Evolutionary conservation across 2,797 vertebrate genomes (phyloP), one percentile per base, ranked within the genome.

Genomic region (Poeciliopsis paucimaculata): DNA sequence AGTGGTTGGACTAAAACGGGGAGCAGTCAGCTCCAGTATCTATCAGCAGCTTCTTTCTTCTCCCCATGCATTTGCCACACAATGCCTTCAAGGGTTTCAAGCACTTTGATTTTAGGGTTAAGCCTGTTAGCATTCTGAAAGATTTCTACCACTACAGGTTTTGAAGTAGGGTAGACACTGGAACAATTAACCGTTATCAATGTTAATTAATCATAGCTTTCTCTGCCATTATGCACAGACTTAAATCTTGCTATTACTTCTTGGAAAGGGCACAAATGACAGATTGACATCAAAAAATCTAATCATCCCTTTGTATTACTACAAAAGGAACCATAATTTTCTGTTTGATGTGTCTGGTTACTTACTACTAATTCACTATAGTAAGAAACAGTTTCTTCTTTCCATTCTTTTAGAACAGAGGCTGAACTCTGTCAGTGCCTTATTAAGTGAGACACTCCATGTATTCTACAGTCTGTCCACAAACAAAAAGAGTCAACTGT

Each of bases 351-450:
- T n/a, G 12, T 70, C 41, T 45, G 41, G 39, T 7, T 16, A 45
- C 26, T 45, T 9, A 45, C 26, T 71, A 12, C 18, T 45, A n/a
- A 71, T 45, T 71, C 36, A 64, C 71, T 80, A 36, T 70, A 84
- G 43, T 31, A 78, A 86, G 57, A 83, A 83, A 76, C 12, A 72
- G 57, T 79, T 53, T 68, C 34, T 81, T 85, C 62, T 82, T 75
- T 73, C 39, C 34, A 34, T 87, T 85, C 71, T 85, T 34, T 88
- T 80, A 85, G 71, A 76, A 75, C 80, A 87, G 79, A 78, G 73
- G 78, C 83, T 91, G 90, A 89, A 93, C 82, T 93, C 89, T 93
- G 90, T 94, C 93, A 94, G 95, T 96, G 95, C 95, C 95, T 96
- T 96, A 96, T 94, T 87, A 88, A 91, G 86, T 76, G 62, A 92